phyloP scores from a whole-genome alignment of 2,113 vertebrate genomes.

The Grammomys surdaster region DNA sequence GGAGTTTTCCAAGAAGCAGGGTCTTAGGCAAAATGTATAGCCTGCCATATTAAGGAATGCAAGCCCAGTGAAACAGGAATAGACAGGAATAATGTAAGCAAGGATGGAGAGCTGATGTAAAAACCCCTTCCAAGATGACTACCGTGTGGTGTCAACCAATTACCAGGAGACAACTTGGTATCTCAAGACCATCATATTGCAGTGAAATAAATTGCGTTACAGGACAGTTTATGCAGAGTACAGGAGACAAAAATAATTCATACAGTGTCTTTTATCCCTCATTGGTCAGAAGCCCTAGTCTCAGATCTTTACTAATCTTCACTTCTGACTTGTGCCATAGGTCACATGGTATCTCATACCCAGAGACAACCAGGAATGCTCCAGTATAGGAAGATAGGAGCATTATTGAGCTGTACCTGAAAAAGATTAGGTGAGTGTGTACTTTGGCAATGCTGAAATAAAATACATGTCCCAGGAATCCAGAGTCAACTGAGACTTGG shows the following conservation, averaged over 20 bases:
- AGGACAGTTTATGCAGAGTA: not conserved
- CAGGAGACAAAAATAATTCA: not conserved
- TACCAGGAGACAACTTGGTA: not conserved
- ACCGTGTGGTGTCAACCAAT: not conserved
- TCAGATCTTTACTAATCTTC: not conserved
- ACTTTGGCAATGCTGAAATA: not conserved
- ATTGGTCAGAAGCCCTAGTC: not conserved
- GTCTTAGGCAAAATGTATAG: not conserved
- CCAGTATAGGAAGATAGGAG: not conserved
- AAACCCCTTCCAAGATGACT: not conserved
- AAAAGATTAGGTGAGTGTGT: not conserved
- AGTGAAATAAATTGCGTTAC: not conserved
- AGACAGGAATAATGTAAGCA: not conserved
- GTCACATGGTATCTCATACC: not conserved
- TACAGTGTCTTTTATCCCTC: not conserved
- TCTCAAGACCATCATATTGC: not conserved
- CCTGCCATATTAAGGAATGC: not conserved
- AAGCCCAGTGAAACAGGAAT: not conserved
- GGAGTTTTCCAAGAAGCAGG: not conserved
- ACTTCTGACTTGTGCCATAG: not conserved
- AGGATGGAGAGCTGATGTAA: not conserved
- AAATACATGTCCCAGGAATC: not conserved
- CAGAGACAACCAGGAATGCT: not conserved
- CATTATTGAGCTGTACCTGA: rapidly evolving
- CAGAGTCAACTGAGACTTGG: not conserved